Conservation (phyloP, 2,797 vertebrate genomes). For the Gymnoscopelus braueri region DNA sequence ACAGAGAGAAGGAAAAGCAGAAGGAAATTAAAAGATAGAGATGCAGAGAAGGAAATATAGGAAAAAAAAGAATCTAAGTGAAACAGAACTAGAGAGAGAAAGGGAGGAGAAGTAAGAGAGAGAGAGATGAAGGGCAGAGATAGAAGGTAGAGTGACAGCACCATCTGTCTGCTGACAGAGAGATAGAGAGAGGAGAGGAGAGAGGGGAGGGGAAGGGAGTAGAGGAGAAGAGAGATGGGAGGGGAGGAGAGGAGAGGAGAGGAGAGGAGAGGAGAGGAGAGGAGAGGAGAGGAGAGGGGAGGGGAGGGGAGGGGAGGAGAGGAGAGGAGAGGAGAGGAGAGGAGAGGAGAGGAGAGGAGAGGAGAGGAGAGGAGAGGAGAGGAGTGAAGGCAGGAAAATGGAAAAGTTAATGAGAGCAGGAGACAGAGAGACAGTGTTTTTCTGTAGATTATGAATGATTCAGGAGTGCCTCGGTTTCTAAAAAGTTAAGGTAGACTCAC, state of each 20-base stretch:
- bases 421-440: too few species aligned
- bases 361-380: background rate
- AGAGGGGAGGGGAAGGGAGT: background rate
- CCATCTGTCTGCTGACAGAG: constrained; percentile 52
- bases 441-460: too few species aligned
- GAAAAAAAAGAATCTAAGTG: background rate
- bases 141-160: background rate
- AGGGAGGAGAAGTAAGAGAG: background rate
- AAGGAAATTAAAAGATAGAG: background rate
- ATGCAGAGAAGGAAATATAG: background rate
- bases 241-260: background rate
- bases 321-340: background rate
- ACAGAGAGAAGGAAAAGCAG: background rate
- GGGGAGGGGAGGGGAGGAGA: background rate
- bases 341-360: background rate
- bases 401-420: too few species aligned
- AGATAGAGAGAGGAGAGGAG: constrained; percentile 20
- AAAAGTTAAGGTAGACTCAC: too few species aligned
- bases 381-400: background rate
- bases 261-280: background rate
- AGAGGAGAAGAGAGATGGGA: background rate
- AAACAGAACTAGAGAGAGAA: background rate
- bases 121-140: constrained; percentile 1
- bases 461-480: too few species aligned
- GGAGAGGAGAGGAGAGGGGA: background rate